These are phyloP conservation scores for Allenopithecus nigroviridis DNA, from an alignment of 2,797 vertebrate species.

Conservation along the genomic window DNA sequence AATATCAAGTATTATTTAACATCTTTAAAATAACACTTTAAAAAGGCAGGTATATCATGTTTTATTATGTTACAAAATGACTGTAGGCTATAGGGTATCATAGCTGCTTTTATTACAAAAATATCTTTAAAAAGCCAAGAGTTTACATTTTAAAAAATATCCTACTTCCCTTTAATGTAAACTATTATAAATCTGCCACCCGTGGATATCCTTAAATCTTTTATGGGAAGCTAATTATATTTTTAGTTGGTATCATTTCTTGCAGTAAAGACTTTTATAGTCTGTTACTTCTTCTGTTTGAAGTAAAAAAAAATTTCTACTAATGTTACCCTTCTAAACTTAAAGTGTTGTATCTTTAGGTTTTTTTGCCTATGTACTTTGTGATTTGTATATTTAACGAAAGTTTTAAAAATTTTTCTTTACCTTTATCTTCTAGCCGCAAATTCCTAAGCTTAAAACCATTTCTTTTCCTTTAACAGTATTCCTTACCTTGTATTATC, in stretches of 20 bases:
- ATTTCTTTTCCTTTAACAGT: neutral
- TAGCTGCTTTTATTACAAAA: slow-evolving; percentile 36
- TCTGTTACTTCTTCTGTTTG: slow-evolving; percentile 32
- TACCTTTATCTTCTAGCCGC: slow-evolving; percentile 11
- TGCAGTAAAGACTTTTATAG: slow-evolving; percentile 22
- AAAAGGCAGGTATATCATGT: neutral
- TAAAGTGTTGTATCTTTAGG: neutral
- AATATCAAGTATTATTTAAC: slow-evolving; percentile 30
- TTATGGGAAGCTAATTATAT: slow-evolving; percentile 54
- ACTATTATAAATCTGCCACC: slow-evolving; percentile 38
- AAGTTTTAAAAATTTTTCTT: neutral
- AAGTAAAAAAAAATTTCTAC: slow-evolving; percentile 21
- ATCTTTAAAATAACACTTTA: slow-evolving; percentile 43
- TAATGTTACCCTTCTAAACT: neutral
- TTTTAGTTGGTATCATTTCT: slow-evolving; percentile 31
- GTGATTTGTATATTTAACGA: neutral
- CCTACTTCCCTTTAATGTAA: slow-evolving; percentile 37
- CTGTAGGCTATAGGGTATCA: neutral
- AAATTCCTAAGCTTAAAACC: neutral
- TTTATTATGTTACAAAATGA: slow-evolving; percentile 43
- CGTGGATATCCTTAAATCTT: slow-evolving; percentile 44
- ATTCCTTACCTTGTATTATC: neutral
- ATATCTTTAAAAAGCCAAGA: slow-evolving; percentile 32
- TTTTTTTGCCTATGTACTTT: slow-evolving; percentile 33
- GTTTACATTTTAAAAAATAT: slow-evolving; percentile 34